A percentile compares a stretch with the other conserved stretches of the same genome.
Evolutionary conservation across 2,888 invertebrate species (phyloP).

Genomic region (Chrysomela aeneicollis): DNA sequence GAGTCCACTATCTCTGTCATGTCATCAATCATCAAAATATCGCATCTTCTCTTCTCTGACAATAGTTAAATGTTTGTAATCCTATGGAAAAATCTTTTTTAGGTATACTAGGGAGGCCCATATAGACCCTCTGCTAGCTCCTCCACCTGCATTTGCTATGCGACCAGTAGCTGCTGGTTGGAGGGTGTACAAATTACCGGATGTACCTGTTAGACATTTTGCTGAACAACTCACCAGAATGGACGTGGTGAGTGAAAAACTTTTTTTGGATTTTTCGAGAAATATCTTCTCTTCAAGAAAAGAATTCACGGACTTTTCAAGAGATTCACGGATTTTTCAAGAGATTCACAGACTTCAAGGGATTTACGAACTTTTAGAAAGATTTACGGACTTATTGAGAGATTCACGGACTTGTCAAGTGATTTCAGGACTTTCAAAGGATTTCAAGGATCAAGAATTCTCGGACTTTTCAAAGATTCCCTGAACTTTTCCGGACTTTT

Average conservation of each 20-base stretch:
- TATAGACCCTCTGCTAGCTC: slow-evolving; percentile 61
- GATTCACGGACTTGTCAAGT: too few relatives aligned
- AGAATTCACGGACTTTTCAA: too few relatives aligned
- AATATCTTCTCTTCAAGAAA: not conserved
- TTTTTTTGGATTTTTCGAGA: not conserved
- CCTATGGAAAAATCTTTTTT: slow-evolving; percentile 24
- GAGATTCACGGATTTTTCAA: too few relatives aligned
- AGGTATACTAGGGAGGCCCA: slow-evolving; percentile 68
- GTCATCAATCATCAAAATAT: not conserved
- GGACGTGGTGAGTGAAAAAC: slow-evolving; percentile 77
- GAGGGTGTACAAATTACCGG: slow-evolving; percentile 77
- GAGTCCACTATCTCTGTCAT: slow-evolving; percentile 1
- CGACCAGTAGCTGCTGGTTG: slow-evolving; percentile 57
- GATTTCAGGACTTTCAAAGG: too few relatives aligned
- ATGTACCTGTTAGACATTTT: slow-evolving; percentile 88
- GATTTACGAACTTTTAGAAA: too few relatives aligned
- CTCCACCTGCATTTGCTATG: slow-evolving; percentile 61
- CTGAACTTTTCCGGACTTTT: too few relatives aligned
- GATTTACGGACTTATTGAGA: too few relatives aligned
- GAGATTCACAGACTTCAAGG: too few relatives aligned
- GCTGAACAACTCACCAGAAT: slow-evolving; percentile 97
- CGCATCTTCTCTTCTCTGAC: not conserved
- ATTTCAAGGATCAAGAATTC: too few relatives aligned
- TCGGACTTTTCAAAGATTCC: too few relatives aligned
- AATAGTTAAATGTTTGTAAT: too few relatives aligned